A percentile compares a stretch with the other conserved stretches of the same genome.
Conservation (phyloP, 2,113 vertebrate genomes). For the Falcunculus frontatus region DNA sequence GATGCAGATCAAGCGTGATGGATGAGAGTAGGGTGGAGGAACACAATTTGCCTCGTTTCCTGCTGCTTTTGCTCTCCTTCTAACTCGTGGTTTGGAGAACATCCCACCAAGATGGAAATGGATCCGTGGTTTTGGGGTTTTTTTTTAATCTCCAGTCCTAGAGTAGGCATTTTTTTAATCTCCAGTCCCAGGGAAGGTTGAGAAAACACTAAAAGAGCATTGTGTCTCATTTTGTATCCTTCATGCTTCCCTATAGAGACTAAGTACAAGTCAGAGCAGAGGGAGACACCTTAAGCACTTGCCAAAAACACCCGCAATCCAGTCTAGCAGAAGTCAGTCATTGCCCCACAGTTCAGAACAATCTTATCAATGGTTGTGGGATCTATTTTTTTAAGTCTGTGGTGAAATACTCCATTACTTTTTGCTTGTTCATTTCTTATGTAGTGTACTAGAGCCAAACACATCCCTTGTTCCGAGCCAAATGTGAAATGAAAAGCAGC, state of each 20-base stretch:
- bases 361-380: neutral
- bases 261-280: neutral
- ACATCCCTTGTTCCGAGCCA: neutral
- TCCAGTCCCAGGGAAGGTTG: neutral
- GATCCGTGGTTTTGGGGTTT: neutral
- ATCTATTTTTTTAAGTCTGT: neutral
- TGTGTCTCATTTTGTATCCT: neutral
- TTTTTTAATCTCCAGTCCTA: neutral
- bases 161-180: neutral
- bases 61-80: neutral
- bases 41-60: neutral
- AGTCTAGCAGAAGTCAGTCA: neutral
- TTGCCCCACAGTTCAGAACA: neutral
- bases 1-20: neutral
- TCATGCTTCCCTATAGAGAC: neutral
- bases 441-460: neutral
- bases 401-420: neutral
- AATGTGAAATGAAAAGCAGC: neutral
- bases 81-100: neutral
- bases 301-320: neutral
- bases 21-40: neutral
- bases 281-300: neutral
- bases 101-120: neutral
- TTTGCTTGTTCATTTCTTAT: neutral
- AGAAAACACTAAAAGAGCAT: neutral